Evolutionary conservation across 2,888 invertebrate species (phyloP).

Genomic region (Orgyia antiqua): DNA sequence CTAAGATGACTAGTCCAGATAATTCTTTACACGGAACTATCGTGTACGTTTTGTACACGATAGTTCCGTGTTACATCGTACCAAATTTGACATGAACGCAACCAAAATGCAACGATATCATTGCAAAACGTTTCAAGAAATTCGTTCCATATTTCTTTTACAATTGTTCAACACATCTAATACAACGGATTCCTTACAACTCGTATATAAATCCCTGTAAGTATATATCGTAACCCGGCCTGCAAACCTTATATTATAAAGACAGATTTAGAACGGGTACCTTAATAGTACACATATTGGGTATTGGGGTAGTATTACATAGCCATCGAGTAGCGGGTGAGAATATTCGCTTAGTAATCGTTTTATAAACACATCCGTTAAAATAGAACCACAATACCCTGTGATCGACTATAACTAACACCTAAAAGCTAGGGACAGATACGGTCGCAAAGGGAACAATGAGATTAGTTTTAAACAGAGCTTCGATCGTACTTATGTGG

Average conservation of each 20-base stretch:
- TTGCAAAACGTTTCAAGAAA: conserved; percentile 29
- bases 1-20: too few species aligned
- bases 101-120: conserved; percentile 12
- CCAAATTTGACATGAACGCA: conserved; percentile 27
- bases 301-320: conserved; percentile 75
- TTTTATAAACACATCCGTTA: conserved; percentile 65
- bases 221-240: conserved; percentile 42
- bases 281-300: conserved; percentile 60
- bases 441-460: conserved; percentile 69
- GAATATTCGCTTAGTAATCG: conserved; percentile 55
- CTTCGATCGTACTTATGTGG: too few species aligned
- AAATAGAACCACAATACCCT: conserved; percentile 78
- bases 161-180: conserved; percentile 13
- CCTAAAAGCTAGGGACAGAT: conserved; percentile 73
- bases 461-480: too few species aligned
- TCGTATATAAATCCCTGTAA: conserved; percentile 30
- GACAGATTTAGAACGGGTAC: conserved; percentile 60
- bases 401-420: conserved; percentile 72
- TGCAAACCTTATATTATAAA: conserved; percentile 40
- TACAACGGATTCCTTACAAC: conserved; percentile 28
- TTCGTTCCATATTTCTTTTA: conserved; percentile 13
- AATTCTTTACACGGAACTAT: too few species aligned
- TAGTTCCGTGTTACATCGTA: too few species aligned
- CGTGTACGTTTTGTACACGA: too few species aligned
- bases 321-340: conserved; percentile 51